Evolutionary conservation across 2,888 invertebrate species (phyloP).

Genomic region (Melipona bicolor): DNA sequence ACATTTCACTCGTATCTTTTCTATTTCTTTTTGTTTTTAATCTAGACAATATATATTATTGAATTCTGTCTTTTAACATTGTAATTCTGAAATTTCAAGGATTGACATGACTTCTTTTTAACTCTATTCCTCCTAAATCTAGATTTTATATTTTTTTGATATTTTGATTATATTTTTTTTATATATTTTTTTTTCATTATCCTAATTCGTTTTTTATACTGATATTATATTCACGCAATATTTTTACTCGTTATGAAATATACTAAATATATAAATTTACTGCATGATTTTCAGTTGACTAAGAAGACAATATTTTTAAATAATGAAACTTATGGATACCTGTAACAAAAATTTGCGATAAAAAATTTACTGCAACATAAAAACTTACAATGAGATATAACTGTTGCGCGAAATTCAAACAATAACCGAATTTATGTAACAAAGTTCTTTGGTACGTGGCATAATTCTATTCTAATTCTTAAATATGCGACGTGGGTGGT

Average conservation of each 20-base stretch:
- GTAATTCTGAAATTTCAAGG: not conserved
- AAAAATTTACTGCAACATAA: no score
- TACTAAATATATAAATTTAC: no score
- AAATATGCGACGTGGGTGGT: slow-evolving; percentile 47
- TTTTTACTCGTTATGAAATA: not conserved
- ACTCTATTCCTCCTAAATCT: not conserved
- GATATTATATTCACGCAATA: not conserved
- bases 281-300: not conserved
- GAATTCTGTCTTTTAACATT: not conserved
- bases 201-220: not conserved
- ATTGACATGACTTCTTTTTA: not conserved
- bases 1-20: not conserved
- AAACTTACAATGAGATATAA: no score
- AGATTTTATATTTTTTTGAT: not conserved
- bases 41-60: not conserved
- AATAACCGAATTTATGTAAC: slow-evolving; percentile 44
- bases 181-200: not conserved
- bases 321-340: not conserved
- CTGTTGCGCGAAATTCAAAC: not conserved
- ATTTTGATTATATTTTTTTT: not conserved
- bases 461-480: slow-evolving; percentile 25
- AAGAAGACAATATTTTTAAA: not conserved
- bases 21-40: not conserved
- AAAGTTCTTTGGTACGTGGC: slow-evolving; percentile 20
- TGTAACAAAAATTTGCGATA: no score